These are phyloP conservation scores for Xestia xanthographa DNA, from an alignment of 2,888 invertebrate genomes.

Conservation along the genomic window DNA sequence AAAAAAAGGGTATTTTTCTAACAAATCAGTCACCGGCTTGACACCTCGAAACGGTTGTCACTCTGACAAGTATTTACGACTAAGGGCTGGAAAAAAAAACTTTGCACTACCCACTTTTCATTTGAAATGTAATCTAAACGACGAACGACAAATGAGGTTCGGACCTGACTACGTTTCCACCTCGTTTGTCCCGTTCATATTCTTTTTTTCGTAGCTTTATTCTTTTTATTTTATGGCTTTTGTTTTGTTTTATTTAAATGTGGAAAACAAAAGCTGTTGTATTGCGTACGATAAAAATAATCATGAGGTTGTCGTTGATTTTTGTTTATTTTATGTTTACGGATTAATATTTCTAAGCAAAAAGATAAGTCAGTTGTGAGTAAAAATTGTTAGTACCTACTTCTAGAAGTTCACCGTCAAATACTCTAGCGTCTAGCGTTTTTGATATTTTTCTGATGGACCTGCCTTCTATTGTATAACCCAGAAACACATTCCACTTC, in stretches of 20 bases:
- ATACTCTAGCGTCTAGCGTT: neutral
- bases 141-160: conserved; percentile 80
- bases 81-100: conserved; percentile 77
- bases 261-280: neutral
- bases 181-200: conserved; percentile 68
- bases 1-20: conserved; percentile 68
- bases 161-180: conserved; percentile 84
- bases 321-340: too few species aligned
- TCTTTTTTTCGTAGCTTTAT: conserved; percentile 71
- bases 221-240: conserved; percentile 26
- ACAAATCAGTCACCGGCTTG: conserved; percentile 86
- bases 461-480: too few species aligned
- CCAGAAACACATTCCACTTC: too few species aligned
- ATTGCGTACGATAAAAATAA: neutral
- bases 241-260: conserved; percentile 22
- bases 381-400: too few species aligned
- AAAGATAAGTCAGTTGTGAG: too few species aligned
- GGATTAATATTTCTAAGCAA: too few species aligned
- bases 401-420: neutral
- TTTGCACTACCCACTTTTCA: conserved; percentile 87
- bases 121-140: conserved; percentile 87
- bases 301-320: too few species aligned
- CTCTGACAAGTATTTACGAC: conserved; percentile 82
- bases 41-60: conserved; percentile 74
- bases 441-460: neutral